These are phyloP conservation scores for Alloplasta piceator DNA, from an alignment of 2,888 invertebrate species.

Conservation along the genomic window DNA sequence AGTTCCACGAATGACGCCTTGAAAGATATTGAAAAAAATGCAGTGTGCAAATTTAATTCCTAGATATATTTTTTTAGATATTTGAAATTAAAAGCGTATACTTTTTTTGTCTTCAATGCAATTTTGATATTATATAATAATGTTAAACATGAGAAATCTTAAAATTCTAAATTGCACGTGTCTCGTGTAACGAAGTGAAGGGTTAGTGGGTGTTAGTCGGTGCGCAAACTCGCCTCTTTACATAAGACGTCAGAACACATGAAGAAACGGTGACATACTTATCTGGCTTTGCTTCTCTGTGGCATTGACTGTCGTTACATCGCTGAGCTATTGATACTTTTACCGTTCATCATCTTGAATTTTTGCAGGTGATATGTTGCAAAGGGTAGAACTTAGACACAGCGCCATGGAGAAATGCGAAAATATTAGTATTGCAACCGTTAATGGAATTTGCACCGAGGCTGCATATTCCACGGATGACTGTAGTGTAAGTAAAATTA, in stretches of 20 bases:
- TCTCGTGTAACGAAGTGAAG: constrained; percentile 40
- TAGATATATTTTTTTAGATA: too few species aligned
- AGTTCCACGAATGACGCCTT: too few species aligned
- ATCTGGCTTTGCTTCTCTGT: constrained; percentile 3
- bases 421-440: constrained; percentile 92
- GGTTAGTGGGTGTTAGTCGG: constrained; percentile 15
- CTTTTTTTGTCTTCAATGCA: not conserved
- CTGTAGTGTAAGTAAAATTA: constrained; percentile 89
- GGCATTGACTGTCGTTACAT: not conserved
- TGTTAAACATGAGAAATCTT: too few species aligned
- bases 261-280: constrained; percentile 5
- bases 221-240: constrained; percentile 49
- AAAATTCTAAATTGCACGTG: not conserved
- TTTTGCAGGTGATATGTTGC: constrained; percentile 87
- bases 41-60: too few species aligned
- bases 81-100: too few species aligned
- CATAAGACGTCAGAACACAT: constrained; percentile 42
- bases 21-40: too few species aligned
- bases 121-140: too few species aligned
- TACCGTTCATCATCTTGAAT: not conserved
- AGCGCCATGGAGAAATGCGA: constrained; percentile 93
- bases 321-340: not conserved
- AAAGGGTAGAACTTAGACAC: constrained; percentile 90
- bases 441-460: constrained; percentile 93
- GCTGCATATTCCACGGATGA: constrained; percentile 91